Base-by-base conservation (phyloP, 2,888 invertebrate species). In the Nomada flava region DNA sequence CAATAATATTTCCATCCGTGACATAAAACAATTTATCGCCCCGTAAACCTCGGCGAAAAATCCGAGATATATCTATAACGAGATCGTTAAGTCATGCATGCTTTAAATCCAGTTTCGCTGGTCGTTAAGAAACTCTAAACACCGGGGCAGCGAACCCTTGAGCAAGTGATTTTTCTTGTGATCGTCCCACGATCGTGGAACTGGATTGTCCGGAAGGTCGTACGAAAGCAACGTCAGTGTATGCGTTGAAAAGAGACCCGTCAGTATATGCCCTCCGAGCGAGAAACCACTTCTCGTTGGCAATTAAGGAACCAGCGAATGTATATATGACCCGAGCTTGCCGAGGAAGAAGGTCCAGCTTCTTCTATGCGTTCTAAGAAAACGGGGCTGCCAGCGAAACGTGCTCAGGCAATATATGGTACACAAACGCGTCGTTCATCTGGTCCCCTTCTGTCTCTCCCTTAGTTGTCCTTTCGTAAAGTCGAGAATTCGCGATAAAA, bases 301-400 rank as follows among this genome's bases (percentile, higher is more conserved):
- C 84, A 82, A 84, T 84, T 84, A 84, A 82, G 79, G 79, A 76
- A 78, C 79, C 72, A 68, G 76, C 75, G 59, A 83, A 80, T 77
- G 74, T 83, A 68, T 74, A 83, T 74, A 83, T 47, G 83, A 79
- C 63, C 77, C 20, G 69, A 76, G 72, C 65, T 18, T 20, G 68
- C 59, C 13, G 65, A 78, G 79, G 82, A 83, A 79, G 83, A 84
- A 71, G 59, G 52, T 79, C 65, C 68, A 79, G 68, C 78, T 75
- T 73, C 75, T 83, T 83, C 76, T 79, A 74, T 55, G 80, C 23
- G 59, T 83, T 84, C 80, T 72, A 50, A 77, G 83, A 83, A 84
- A 64, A 62, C 71, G 13, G 71, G 77, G 68, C 9, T 67, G 63
- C 80, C 83, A 23, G 69, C 36, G 69, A 67, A 69, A 72, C 82